Percentiles rank a stretch among this genome's conserved stretches.
Evolutionary conservation across 1,140 invertebrate species (phyloP).

Genomic region (Drosophila arizonae): DNA sequence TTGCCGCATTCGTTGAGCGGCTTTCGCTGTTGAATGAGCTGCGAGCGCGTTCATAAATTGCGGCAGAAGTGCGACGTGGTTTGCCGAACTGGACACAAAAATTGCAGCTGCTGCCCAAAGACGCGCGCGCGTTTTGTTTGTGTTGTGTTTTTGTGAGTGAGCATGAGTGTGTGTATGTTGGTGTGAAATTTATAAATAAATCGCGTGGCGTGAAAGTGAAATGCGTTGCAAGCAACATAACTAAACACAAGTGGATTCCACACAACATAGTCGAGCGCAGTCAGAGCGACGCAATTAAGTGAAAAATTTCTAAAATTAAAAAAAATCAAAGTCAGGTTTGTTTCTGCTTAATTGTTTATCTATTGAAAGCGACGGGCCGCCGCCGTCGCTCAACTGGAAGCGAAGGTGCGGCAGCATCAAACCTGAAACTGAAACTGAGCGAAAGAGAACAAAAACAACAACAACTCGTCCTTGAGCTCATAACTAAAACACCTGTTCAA

Average conservation of each 20-base stretch:
- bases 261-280: constrained; percentile 44
- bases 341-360: constrained; percentile 34
- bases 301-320: constrained; percentile 50
- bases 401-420: constrained; percentile 56
- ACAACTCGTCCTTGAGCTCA: constrained; percentile 65
- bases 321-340: constrained; percentile 33
- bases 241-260: constrained; percentile 37
- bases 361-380: constrained; percentile 35
- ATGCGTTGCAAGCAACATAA: constrained; percentile 58
- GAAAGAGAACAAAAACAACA: constrained; percentile 4
- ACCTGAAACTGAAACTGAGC: constrained; percentile 33
- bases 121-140: constrained; percentile 37
- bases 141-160: constrained; percentile 15
- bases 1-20: constrained; percentile 68
- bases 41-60: constrained; percentile 39
- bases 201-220: constrained; percentile 72
- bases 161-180: constrained; percentile 14
- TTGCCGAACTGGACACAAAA: constrained; percentile 44
- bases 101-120: constrained; percentile 65
- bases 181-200: constrained; percentile 55
- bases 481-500: constrained; percentile 67
- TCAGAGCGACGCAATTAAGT: constrained; percentile 62
- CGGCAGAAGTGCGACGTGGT: constrained; percentile 27
- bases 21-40: constrained; percentile 74
- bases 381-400: constrained; percentile 53